phyloP scores from a whole-genome alignment of 2,797 vertebrate genomes.

The Melopsittacus undulatus region DNA sequence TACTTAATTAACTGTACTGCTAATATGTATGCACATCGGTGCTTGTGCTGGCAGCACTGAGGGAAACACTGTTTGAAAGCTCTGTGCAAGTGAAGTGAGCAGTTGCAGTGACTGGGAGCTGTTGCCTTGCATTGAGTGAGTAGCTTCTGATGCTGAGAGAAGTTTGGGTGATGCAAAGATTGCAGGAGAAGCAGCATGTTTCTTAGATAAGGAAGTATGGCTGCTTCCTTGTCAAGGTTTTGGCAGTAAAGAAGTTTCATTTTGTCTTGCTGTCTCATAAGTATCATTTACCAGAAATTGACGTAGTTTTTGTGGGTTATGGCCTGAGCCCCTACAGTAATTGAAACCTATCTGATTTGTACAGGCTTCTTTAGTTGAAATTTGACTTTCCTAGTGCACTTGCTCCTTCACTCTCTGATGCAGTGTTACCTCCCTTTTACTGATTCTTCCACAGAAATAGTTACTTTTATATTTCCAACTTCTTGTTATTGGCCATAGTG shows the following conservation, averaged over 20 bases:
- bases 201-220: neutral
- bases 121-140: neutral
- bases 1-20: neutral
- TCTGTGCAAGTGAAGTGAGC: neutral
- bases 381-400: neutral
- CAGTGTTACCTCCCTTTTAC: neutral
- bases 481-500: neutral
- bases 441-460: neutral
- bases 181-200: neutral
- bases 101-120: neutral
- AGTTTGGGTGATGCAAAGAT: neutral
- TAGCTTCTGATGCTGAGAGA: neutral
- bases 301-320: neutral
- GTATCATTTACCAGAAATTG: neutral
- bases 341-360: neutral
- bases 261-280: neutral
- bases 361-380: accelerated
- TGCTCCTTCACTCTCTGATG: accelerated
- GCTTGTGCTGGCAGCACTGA: neutral
- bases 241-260: neutral
- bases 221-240: neutral
- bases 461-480: neutral
- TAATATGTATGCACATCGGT: neutral
- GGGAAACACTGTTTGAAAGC: neutral
- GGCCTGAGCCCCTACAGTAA: neutral